Percentiles rank a stretch among this genome's conserved stretches.
Conservation (phyloP, 2,888 invertebrate genomes). For the Oxyteleia sp. region DNA sequence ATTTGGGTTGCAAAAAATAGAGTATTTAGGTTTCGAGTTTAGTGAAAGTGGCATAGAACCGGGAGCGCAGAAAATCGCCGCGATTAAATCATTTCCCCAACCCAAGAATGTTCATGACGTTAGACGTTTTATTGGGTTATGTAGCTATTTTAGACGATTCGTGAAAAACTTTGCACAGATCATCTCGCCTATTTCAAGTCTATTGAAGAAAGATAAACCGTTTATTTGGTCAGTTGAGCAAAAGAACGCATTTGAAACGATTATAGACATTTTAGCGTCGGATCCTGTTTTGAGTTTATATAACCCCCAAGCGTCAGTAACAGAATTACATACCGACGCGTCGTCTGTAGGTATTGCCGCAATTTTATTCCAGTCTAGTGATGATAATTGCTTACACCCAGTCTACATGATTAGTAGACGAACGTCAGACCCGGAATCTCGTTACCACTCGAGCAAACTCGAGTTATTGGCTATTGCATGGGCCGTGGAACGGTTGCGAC, state of each 20-base stretch:
- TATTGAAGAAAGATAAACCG: background rate
- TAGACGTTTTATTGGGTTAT: conserved; percentile 1
- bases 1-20: background rate
- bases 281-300: background rate
- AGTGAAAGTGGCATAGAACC: conserved; percentile 1
- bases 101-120: background rate
- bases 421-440: background rate
- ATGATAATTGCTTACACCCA: background rate
- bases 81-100: background rate
- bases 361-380: background rate
- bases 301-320: background rate
- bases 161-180: background rate
- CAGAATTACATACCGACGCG: conserved; percentile 11
- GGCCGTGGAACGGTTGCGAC: background rate
- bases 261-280: background rate
- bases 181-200: background rate
- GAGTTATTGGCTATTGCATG: conserved; percentile 4
- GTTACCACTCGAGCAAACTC: background rate
- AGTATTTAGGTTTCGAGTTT: conserved; percentile 3
- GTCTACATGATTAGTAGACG: background rate
- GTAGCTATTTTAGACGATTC: conserved; percentile 13
- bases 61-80: background rate
- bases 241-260: background rate
- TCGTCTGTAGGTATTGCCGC: background rate
- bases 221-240: background rate